Evolutionary conservation across 2,113 vertebrate species (phyloP).

Genomic region (Furnarius figulus): DNA sequence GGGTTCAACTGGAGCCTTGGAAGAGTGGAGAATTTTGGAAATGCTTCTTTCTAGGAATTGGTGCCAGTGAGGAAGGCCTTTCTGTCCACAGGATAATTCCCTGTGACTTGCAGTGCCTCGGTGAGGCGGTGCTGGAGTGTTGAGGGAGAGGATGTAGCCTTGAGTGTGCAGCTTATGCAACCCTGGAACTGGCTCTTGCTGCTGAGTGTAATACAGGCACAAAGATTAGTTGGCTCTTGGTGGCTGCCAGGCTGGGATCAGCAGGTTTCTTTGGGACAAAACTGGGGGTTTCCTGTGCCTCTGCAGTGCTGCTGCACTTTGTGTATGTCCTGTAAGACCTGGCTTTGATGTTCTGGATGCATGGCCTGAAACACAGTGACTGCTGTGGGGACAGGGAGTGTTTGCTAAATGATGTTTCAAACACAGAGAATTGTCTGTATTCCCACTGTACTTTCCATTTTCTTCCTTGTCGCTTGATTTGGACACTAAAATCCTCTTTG

Average conservation of each 20-base stretch:
- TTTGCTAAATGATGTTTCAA: neutral
- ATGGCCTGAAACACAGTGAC: neutral
- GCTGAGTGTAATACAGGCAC: fast-evolving
- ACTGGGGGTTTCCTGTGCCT: neutral
- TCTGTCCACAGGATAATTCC: neutral
- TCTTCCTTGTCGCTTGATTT: neutral
- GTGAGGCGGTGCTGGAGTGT: fast-evolving
- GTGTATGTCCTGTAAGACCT: neutral
- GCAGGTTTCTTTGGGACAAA: neutral
- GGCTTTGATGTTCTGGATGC: neutral
- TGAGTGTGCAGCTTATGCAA: neutral
- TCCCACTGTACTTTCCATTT: neutral
- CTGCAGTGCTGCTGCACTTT: neutral
- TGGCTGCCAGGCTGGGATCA: neutral
- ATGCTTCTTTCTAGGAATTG: neutral
- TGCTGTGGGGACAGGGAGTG: neutral
- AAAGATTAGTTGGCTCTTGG: neutral
- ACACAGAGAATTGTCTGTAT: neutral
- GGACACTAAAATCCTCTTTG: neutral
- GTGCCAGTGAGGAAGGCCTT: neutral
- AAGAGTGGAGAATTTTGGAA: neutral
- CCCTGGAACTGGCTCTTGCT: neutral
- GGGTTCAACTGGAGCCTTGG: neutral
- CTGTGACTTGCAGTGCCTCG: neutral
- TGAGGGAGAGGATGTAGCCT: neutral